These are phyloP conservation scores for Chaetura pelagica DNA, from an alignment of 2,113 vertebrate genomes.

Conservation along the genomic window DNA sequence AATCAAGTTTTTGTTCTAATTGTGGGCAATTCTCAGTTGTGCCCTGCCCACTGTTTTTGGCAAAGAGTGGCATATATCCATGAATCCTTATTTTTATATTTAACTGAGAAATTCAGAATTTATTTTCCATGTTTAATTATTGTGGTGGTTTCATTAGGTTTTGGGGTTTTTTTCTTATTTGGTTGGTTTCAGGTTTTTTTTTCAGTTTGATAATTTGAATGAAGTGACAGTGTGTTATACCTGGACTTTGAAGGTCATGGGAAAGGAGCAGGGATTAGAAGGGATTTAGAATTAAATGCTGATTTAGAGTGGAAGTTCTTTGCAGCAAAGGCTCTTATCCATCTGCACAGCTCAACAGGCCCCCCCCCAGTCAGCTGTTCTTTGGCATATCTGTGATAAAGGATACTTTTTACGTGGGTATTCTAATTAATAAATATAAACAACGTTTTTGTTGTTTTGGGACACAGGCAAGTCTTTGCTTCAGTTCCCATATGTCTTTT, in stretches of 20 bases:
- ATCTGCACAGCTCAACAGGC: background rate
- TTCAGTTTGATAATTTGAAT: background rate
- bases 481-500: background rate
- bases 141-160: background rate
- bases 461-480: background rate
- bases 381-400: background rate
- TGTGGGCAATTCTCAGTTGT: background rate
- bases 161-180: background rate
- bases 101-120: background rate
- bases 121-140: background rate
- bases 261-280: slow-evolving; percentile 5
- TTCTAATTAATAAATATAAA: background rate
- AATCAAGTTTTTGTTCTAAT: slow-evolving; percentile 31
- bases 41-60: background rate
- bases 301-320: background rate
- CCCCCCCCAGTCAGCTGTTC: background rate
- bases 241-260: slow-evolving; percentile 27
- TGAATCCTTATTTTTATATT: background rate
- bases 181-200: background rate
- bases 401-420: background rate
- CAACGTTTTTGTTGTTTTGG: background rate
- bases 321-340: background rate
- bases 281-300: slow-evolving; percentile 39
- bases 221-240: background rate
- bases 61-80: background rate